phyloP scores from a whole-genome alignment of 2,888 invertebrate genomes.

The Drosophila borborema region DNA sequence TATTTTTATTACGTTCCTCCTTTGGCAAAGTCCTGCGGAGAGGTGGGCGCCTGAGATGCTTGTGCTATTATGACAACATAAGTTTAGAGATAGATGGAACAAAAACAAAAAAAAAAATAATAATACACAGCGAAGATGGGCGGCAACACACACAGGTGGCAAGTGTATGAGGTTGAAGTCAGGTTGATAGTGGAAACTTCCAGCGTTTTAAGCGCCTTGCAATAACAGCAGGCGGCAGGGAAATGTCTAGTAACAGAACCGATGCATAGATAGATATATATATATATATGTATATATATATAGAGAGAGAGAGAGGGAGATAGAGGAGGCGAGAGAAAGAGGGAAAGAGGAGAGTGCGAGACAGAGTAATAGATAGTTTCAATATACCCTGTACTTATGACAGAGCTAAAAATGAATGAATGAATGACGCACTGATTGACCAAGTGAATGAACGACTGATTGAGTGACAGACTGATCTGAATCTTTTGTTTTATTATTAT shows the following conservation, averaged over 20 bases:
- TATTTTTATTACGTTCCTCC: slow-evolving; percentile 70
- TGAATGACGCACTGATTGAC: not conserved
- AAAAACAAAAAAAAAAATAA: slow-evolving; percentile 8
- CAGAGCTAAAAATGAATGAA: not conserved
- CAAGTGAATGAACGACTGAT: not conserved
- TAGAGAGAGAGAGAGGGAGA: not conserved
- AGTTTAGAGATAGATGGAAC: slow-evolving; percentile 50
- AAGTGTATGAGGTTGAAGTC: not conserved
- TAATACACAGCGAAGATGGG: not conserved
- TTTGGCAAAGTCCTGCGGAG: slow-evolving; percentile 29
- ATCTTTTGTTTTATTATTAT: no score
- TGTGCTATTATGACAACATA: slow-evolving; percentile 70
- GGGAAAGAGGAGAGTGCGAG: not conserved
- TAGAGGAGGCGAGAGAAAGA: not conserved
- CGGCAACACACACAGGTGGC: not conserved
- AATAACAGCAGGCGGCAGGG: slow-evolving; percentile 32
- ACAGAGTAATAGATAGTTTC: not conserved
- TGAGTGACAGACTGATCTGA: not conserved
- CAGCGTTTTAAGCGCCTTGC: slow-evolving; percentile 37
- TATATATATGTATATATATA: no score
- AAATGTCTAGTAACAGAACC: slow-evolving; percentile 1
- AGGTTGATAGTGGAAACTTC: slow-evolving; percentile 34
- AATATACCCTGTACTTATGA: slow-evolving; percentile 2
- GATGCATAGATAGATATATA: not conserved
- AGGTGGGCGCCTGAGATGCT: slow-evolving; percentile 7